Evolutionary conservation across 1,140 invertebrate species (phyloP), one percentile per base, ranked within the genome.

Genomic region (Sinella curviseta): DNA sequence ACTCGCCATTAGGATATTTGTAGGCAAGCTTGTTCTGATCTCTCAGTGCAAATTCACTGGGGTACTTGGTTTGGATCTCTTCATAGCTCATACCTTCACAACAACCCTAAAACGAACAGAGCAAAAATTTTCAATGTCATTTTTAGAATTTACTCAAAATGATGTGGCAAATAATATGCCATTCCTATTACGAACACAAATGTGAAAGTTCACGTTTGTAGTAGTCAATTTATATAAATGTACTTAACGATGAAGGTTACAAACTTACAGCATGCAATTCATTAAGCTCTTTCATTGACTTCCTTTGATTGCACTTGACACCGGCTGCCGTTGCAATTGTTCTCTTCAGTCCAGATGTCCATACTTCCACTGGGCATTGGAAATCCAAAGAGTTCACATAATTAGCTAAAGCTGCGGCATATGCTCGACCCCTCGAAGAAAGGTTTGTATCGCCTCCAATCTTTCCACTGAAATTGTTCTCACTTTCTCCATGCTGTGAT

Each of bases 51-150:
- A 97, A 95, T 87, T 97, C 96, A 84, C 94, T 92, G 0, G 95
- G 95, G 89, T 94, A 96, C 70, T 91, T 91, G 78, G 93, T 92
- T 83, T 95, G 93, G 88, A 98, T 96, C 87, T 97, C 96, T 87
- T 97, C 95, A 86, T 97, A 98, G 0, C 95, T 96, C 82, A 97
- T 89, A 24, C 93, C 94, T 87, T 97, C 96, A 88, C 95, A 97
- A 70, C 96, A 94, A 67, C 96, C 95, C 93, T 94, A 86, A 24
- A 89, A 86, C 83, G 39, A 76, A 67, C 76, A 84, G 82, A 77
- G 82, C 12, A 26, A 60, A 60, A 12, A 60, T 17, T n/a, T 48
- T 48, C 17, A 48, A 8, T 48, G 17, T 48, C 17, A 48, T 48
- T 48, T 8, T 48, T 48, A 8, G 4, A 4, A 48, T 17, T 17